Percentiles rank a stretch among this genome's conserved stretches.
Conservation (phyloP, 2,113 vertebrate genomes). For the Microcebus murinus region DNA sequence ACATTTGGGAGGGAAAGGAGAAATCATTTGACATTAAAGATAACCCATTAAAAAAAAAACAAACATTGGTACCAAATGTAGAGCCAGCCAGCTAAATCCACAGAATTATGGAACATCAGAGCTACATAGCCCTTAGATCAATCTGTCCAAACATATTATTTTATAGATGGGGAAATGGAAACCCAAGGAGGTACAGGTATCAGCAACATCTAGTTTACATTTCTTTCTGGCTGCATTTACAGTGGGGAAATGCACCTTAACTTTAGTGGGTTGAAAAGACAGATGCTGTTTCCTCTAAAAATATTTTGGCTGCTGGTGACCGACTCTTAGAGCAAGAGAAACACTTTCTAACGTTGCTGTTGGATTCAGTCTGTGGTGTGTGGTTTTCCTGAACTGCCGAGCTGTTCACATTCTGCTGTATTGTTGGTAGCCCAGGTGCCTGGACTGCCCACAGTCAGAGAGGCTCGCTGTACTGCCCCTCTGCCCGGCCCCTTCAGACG, state of each 20-base stretch:
- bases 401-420: background rate
- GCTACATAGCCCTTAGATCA: background rate
- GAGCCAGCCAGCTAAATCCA: background rate
- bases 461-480: background rate
- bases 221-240: background rate
- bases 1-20: background rate
- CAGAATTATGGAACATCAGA: background rate
- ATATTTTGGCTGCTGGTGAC: slow-evolving; percentile 36
- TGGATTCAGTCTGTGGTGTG: background rate
- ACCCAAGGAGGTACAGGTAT: no score
- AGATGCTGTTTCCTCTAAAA: slow-evolving; percentile 49
- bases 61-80: background rate
- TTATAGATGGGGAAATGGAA: background rate
- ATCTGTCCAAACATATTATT: background rate
- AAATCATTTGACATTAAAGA: slow-evolving; percentile 10
- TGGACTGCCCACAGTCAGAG: background rate
- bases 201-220: background rate
- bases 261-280: slow-evolving; percentile 43
- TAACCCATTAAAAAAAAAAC: background rate
- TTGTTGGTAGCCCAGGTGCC: background rate
- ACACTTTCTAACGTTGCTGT: background rate
- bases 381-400: background rate
- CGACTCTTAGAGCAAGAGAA: slow-evolving; percentile 16
- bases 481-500: slow-evolving; percentile 31
- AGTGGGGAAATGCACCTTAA: background rate